These are phyloP conservation scores for Pseudomyrmex cubaensis DNA, from an alignment of 1,140 invertebrate genomes.

Conservation along the genomic window DNA sequence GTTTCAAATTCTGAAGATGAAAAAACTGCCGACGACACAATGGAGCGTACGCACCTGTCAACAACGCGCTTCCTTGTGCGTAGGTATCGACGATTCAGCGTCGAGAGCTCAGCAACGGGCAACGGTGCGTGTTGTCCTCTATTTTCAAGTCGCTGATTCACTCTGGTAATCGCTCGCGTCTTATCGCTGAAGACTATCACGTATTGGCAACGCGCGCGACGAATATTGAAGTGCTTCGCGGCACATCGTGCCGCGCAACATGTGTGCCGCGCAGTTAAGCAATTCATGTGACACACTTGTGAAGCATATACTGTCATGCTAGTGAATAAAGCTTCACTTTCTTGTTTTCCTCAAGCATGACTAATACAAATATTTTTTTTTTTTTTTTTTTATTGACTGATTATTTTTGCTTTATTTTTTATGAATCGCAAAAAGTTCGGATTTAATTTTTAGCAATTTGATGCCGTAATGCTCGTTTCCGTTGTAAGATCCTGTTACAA, in stretches of 20 bases:
- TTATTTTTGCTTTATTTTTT: too few relatives aligned
- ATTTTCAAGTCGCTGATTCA: slow-evolving; percentile 67
- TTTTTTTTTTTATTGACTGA: too few relatives aligned
- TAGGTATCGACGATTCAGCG: slow-evolving; percentile 4
- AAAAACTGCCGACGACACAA: not conserved
- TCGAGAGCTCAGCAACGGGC: slow-evolving; percentile 11
- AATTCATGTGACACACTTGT: slow-evolving; percentile 18
- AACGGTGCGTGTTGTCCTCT: slow-evolving; percentile 30
- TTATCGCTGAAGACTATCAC: slow-evolving; percentile 63
- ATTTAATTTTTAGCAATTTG: not conserved
- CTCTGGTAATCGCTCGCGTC: slow-evolving; percentile 52
- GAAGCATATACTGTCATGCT: slow-evolving; percentile 6
- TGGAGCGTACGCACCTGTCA: slow-evolving; percentile 27
- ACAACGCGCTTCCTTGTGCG: not conserved
- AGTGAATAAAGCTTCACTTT: not conserved
- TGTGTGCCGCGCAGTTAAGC: not conserved
- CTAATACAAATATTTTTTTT: too few relatives aligned
- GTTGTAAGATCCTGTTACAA: too few relatives aligned
- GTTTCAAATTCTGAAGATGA: slow-evolving; percentile 6
- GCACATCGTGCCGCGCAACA: not conserved
- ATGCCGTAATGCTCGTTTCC: too few relatives aligned
- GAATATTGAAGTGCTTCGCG: slow-evolving; percentile 52
- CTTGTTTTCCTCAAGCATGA: not conserved
- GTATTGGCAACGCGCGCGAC: slow-evolving; percentile 50
- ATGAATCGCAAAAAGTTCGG: too few relatives aligned